These are phyloP conservation scores for Endomychus coccineus DNA, from an alignment of 2,888 invertebrate species.

Conservation along the genomic window DNA sequence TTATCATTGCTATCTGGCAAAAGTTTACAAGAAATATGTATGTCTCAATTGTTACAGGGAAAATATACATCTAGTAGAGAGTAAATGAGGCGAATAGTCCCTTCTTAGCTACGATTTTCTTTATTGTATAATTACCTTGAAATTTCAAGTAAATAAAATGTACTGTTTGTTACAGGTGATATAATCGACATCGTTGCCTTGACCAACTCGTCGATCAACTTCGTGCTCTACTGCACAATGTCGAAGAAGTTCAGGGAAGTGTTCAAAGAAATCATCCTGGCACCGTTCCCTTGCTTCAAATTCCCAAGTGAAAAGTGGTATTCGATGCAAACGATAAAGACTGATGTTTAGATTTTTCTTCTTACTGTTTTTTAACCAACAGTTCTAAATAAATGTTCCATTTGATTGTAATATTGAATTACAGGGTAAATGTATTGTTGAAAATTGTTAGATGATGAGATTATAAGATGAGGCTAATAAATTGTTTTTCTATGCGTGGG, in stretches of 20 bases:
- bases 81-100: too few relatives aligned
- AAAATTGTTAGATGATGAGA: background rate
- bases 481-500: background rate
- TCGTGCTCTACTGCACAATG: slow-evolving; percentile 1
- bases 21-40: too few relatives aligned
- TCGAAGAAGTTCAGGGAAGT: background rate
- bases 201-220: background rate
- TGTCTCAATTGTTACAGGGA: too few relatives aligned
- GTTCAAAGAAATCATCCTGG: background rate
- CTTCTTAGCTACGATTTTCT: too few relatives aligned
- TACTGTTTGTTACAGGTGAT: slow-evolving; percentile 1
- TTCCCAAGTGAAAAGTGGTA: background rate
- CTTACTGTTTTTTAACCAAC: background rate
- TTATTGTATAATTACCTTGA: too few relatives aligned
- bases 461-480: background rate
- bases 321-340: background rate
- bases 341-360: background rate
- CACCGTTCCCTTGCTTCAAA: background rate
- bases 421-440: background rate
- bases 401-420: background rate
- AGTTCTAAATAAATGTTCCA: background rate
- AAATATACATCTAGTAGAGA: too few relatives aligned
- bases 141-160: too few relatives aligned
- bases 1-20: too few relatives aligned
- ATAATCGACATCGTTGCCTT: background rate